A percentile compares a stretch with the other conserved stretches of the same genome.
Conservation (phyloP, 2,113 vertebrate genomes). For the Cynoglossus semilaevis region DNA sequence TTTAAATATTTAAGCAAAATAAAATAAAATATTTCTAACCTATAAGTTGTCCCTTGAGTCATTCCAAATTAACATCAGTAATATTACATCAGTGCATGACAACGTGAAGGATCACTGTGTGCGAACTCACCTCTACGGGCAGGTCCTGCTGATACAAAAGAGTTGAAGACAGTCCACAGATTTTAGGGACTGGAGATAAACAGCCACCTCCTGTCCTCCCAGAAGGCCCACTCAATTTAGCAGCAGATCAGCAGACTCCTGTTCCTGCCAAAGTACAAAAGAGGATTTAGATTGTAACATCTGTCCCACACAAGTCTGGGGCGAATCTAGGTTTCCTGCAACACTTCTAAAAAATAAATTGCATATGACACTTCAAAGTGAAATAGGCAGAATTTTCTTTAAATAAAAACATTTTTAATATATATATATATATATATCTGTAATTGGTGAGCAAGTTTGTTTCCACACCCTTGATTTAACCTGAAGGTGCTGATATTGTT, state of each 20-base stretch:
- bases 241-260: constrained; percentile 26
- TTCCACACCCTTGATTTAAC: no score
- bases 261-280: constrained; percentile 29
- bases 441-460: no score
- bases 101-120: constrained; percentile 2
- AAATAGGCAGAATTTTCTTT: no score
- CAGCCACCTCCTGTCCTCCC: constrained; percentile 22
- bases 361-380: no score
- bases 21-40: no score
- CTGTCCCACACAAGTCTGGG: constrained; percentile 13
- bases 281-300: constrained; percentile 42
- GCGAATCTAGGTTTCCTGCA: constrained; percentile 1
- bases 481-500: no score
- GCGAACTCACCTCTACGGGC: constrained; percentile 11
- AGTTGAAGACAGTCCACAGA: constrained; percentile 16
- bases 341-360: no score
- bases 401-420: no score
- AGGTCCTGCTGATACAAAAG: not conserved
- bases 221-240: constrained; percentile 19
- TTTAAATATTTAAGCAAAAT: no score
- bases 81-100: not conserved
- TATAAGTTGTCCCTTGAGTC: no score
- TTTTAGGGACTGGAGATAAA: constrained; percentile 17
- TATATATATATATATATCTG: no score
- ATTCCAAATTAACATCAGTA: no score